A percentile compares a stretch with the other conserved stretches of the same genome.
Conservation (phyloP, 2,113 vertebrate species). For the Promerops cafer region DNA sequence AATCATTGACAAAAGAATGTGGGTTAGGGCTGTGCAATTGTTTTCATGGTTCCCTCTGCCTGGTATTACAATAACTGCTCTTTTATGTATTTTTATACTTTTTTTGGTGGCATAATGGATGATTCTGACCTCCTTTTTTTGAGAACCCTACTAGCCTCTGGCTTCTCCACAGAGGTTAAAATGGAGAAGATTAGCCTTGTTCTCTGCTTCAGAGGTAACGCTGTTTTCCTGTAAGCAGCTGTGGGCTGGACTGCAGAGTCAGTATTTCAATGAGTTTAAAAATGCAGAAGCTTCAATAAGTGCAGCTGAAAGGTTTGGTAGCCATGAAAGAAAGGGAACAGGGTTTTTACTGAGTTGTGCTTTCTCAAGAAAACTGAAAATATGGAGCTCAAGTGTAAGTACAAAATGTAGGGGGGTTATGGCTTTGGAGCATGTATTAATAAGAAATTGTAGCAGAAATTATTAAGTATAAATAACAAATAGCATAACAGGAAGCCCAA, state of each 20-base stretch:
- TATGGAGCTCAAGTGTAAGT: neutral
- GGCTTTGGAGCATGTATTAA: neutral
- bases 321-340: neutral
- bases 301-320: neutral
- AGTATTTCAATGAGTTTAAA: slow-evolving; percentile 15
- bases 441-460: neutral
- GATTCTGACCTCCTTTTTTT: neutral
- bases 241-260: neutral
- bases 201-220: neutral
- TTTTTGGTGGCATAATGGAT: neutral
- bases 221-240: neutral
- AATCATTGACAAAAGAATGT: neutral
- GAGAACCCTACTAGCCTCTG: neutral
- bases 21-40: neutral
- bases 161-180: neutral
- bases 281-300: neutral
- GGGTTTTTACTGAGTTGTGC: neutral
- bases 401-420: fast-evolving
- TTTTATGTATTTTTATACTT: neutral
- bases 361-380: neutral
- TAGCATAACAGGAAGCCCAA: neutral
- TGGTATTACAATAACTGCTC: neutral
- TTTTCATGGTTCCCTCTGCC: neutral
- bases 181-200: neutral
- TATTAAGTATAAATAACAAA: neutral